Evolutionary conservation across 53 echinoderm and acorn worm species (phyloP), one percentile per base, ranked within the genome.

Genomic region (Apostichopus leukothele): DNA sequence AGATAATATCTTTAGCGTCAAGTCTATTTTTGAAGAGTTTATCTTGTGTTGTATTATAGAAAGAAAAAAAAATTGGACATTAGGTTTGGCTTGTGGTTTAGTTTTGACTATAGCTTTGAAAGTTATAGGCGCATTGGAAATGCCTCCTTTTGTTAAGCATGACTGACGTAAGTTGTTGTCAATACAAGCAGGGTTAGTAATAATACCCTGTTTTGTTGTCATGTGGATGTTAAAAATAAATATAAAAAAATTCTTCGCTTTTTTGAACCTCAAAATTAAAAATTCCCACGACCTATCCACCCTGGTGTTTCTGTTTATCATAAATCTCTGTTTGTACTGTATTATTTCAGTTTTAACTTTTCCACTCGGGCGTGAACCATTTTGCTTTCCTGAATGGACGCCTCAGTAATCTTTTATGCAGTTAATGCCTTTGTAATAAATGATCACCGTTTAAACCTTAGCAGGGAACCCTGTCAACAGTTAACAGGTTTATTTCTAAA

Each of bases 381-480:
- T 16, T 13, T 71, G 39, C 39, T 39, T 39, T 39, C 39, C 39
- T 39, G 39, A 39, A 39, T 39, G 39, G 39, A 39, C 39, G 39
- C 39, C 39, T 39, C 39, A 39, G 39, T 39, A 39, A 39, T 71
- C 71, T 71, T 71, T 19, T 0, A 14, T 71, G 20, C n/a, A n/a
- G 71, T 71, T 71, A 71, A 18, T 71, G 71, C 71, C 71, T 71
- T 71, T 71, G 71, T 71, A 71, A 71, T 71, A 16, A 18, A 19
- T 71, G 71, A 71, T 71, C 1, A 7, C 14, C 18, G 18, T 19
- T 39, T 71, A 71, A 71, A 18, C 20, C 71, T n/a, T 71, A 71
- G 20, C 71, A 19, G 18, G 6, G 16, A 63, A 63, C 63, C 63
- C 63, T 63, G 63, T 16, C 11, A 63, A 63, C 16, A 13, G 63